Conservation (phyloP, 2,113 vertebrate species). For the Sialia sialis region DNA sequence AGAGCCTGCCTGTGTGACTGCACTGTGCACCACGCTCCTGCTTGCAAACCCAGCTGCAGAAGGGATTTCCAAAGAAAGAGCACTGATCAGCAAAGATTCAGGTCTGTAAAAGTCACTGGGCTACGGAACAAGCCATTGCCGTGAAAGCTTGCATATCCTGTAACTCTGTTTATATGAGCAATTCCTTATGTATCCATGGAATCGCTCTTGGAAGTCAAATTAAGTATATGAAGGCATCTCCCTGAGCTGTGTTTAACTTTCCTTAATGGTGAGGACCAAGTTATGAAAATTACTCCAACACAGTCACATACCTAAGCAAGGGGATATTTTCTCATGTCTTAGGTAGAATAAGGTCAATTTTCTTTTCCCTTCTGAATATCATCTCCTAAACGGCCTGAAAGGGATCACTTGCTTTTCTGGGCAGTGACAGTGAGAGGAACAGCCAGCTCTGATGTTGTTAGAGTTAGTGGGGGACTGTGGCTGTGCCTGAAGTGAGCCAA, state of each 20-base stretch:
- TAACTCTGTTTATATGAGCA: not conserved
- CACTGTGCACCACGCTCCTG: fast-evolving
- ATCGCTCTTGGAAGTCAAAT: not conserved
- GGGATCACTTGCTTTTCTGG: not conserved
- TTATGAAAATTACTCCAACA: not conserved
- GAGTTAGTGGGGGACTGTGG: not conserved
- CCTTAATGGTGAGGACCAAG: not conserved
- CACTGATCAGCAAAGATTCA: not conserved
- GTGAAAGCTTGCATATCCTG: not conserved
- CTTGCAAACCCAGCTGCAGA: not conserved
- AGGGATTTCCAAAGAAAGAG: not conserved
- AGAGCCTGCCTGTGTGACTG: not conserved
- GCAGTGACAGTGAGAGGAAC: not conserved
- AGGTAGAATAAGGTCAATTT: not conserved
- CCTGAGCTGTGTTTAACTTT: not conserved
- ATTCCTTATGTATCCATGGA: not conserved
- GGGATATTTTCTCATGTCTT: not conserved
- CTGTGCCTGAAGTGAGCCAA: not conserved
- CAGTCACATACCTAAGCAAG: not conserved
- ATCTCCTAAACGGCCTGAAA: not conserved
- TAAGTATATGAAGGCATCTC: not conserved
- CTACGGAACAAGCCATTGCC: not conserved
- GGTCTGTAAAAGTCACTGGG: not conserved
- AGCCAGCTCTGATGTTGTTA: not conserved
- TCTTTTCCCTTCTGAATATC: not conserved